Conservation (phyloP, 2,888 invertebrate genomes). For the Liodrosophila aerea region DNA sequence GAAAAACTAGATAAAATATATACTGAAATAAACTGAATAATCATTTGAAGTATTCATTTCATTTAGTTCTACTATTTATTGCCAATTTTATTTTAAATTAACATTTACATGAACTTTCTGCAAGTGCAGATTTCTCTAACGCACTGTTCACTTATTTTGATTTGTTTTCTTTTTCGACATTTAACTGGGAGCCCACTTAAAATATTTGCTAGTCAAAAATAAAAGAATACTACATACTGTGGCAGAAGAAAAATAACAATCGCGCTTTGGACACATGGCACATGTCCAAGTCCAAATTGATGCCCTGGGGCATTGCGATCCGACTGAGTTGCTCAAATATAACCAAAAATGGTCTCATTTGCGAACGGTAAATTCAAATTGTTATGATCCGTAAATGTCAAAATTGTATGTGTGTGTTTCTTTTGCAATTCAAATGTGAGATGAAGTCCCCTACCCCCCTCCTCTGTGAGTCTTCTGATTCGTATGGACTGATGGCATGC, state of each 20-base stretch:
- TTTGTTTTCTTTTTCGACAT: constrained; percentile 32
- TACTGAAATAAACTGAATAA: too few species aligned
- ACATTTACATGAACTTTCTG: not conserved
- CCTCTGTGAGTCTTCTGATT: not conserved
- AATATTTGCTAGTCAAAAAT: constrained; percentile 48
- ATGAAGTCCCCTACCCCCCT: not conserved
- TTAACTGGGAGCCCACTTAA: constrained; percentile 62
- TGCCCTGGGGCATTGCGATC: constrained; percentile 78
- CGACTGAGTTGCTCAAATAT: constrained; percentile 15
- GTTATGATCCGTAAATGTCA: constrained; percentile 83
- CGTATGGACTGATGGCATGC: too few species aligned
- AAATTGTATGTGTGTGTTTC: constrained; percentile 58
- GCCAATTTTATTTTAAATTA: too few species aligned
- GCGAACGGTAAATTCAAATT: constrained; percentile 77
- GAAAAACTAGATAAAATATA: too few species aligned
- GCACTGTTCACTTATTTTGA: too few species aligned
- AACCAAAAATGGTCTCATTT: constrained; percentile 76
- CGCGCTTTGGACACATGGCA: constrained; percentile 51
- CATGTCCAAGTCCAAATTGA: constrained; percentile 80
- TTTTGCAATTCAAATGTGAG: constrained; percentile 53
- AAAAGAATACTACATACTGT: too few species aligned
- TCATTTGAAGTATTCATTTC: too few species aligned
- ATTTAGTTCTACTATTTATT: too few species aligned
- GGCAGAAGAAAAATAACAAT: constrained; percentile 37
- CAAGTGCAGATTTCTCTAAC: too few species aligned